These are phyloP conservation scores for Sorex fumeus DNA, from an alignment of 2,113 vertebrate species.

Conservation along the genomic window DNA sequence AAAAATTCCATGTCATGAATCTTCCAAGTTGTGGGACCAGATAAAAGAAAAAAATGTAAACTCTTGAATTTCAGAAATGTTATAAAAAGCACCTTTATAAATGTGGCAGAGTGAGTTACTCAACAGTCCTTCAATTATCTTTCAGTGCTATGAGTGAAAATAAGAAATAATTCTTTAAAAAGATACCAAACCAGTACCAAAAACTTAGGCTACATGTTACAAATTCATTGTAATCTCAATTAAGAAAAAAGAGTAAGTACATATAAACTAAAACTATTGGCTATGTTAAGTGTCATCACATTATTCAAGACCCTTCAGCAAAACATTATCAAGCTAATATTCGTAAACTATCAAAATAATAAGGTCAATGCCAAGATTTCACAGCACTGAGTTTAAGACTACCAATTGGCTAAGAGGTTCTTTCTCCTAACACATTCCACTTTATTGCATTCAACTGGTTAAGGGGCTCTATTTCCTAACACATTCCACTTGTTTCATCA, in stretches of 20 bases:
- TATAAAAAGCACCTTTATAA: background rate
- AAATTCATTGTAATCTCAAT: background rate
- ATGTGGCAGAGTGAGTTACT: background rate
- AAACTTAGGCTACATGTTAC: background rate
- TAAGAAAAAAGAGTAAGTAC: constrained; percentile 5
- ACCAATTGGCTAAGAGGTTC: background rate
- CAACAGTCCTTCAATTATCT: constrained; percentile 27
- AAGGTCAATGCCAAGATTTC: constrained; percentile 39
- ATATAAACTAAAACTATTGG: background rate
- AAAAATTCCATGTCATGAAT: constrained; percentile 5
- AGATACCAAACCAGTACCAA: background rate
- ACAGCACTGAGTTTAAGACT: background rate
- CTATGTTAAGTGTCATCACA: background rate
- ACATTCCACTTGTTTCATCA: background rate
- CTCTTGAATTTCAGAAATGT: constrained; percentile 49
- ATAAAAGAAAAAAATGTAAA: constrained; percentile 27
- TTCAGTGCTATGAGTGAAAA: background rate
- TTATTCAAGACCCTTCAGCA: background rate
- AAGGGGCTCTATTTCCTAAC: background rate
- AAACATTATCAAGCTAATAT: background rate
- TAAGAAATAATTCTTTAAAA: background rate
- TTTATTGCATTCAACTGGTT: background rate
- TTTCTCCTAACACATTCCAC: background rate
- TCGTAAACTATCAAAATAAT: background rate
- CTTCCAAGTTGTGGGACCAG: constrained; percentile 9